These are phyloP conservation scores for Lytechinus variegatus DNA, from an alignment of 35 echinoderm and acorn worm species.

Conservation along the genomic window DNA sequence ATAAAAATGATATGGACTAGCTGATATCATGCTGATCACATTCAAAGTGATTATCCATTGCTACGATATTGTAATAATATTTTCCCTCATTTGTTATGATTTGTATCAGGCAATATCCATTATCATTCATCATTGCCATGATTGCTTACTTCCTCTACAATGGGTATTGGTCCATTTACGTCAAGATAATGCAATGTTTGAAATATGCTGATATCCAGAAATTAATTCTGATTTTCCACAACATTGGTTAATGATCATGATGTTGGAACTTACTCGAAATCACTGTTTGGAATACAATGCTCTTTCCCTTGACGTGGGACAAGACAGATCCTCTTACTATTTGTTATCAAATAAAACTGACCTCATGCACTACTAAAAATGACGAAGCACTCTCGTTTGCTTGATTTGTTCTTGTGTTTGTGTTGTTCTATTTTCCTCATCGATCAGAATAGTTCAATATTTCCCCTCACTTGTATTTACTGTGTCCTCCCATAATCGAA, in stretches of 20 bases:
- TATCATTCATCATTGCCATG: background rate
- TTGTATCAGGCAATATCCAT: background rate
- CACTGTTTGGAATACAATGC: background rate
- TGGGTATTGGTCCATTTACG: background rate
- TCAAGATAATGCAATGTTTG: background rate
- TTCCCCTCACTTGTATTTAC: background rate
- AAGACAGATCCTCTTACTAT: background rate
- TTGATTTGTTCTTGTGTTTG: background rate
- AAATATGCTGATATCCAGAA: background rate
- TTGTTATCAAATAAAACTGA: background rate
- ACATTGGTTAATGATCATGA: no score
- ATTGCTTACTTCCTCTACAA: background rate
- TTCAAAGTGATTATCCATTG: background rate
- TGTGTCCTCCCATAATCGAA: background rate
- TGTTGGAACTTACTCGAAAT: background rate
- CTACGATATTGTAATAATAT: background rate
- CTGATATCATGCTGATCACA: no score
- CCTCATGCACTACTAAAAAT: background rate
- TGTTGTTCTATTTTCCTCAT: background rate
- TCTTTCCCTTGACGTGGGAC: background rate
- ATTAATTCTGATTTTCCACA: background rate
- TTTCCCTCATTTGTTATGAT: background rate
- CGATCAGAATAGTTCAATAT: conserved; percentile 2
- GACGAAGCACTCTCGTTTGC: background rate
- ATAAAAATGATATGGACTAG: background rate